Base-by-base conservation (phyloP, 2,113 vertebrate species). In the Mionectes macconnelli region DNA sequence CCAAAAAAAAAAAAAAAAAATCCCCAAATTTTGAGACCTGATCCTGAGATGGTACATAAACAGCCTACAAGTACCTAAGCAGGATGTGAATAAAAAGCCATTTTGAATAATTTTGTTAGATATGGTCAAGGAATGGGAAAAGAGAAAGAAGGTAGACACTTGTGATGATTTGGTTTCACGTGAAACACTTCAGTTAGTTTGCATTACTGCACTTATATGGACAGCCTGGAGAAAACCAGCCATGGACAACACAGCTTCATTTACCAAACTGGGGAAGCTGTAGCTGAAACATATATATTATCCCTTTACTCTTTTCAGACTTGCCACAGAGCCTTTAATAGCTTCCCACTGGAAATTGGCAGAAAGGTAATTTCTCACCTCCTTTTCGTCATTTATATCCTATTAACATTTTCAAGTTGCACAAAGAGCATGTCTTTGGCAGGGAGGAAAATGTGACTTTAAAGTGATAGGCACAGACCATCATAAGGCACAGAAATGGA, bases 261-360 rank as follows among this genome's bases (percentile, higher is more conserved):
- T 72, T 85, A 87, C 84, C 40, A 75, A 87, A 69, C 40, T n/a
- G 31, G 31, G 56, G 31, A 87, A 96, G 63, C 50, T 87, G 72
- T 72, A 69, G 66, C 72, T 93, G 37, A 76, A 95, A 93, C 57
- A 56, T 21, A 56, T 53, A 4, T 30, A 72, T 76, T 84, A 76
- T 31, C 37, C 87, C n/a, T 79, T 68, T 21, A 72, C 44, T 79
- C 80, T 91, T 93, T 68, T 52, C 89, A 94, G 79, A 64, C 84
- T 87, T 82, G 87, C 74, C 80, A 78, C 14, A 86, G 87, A 81
- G 57, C n/a, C 74, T 91, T 94, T 95, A 94, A 95, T n/a, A 94
- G 74, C 84, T 89, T 70, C 90, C 44, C 89, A 68, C 66, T 87
- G 84, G 74, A 96, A 94, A 91, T 67, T 73, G 81, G 84, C n/a